These are phyloP conservation scores for Origma solitaria DNA, from an alignment of 2,113 vertebrate genomes.

Conservation along the genomic window DNA sequence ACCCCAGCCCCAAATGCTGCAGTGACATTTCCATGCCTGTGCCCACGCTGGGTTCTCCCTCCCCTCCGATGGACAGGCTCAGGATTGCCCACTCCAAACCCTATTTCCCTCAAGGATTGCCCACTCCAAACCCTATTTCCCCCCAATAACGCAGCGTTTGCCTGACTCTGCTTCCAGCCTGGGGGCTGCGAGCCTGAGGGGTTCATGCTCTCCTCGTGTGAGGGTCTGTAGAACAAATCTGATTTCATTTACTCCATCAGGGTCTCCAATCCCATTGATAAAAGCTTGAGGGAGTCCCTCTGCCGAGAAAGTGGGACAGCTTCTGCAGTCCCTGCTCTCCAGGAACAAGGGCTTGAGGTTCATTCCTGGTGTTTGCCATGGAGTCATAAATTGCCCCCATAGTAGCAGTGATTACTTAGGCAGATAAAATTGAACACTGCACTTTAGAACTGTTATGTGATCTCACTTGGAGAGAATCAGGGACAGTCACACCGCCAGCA, in stretches of 20 bases:
- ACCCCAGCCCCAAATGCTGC: background rate
- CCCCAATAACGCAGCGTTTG: too few species aligned
- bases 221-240: background rate
- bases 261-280: background rate
- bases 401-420: background rate
- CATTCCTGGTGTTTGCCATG: background rate
- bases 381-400: background rate
- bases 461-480: background rate
- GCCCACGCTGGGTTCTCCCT: background rate
- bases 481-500: background rate
- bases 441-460: background rate
- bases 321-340: background rate
- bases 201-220: rapidly evolving
- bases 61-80: rapidly evolving
- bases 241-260: background rate
- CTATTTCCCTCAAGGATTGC: background rate
- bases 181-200: background rate
- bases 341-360: background rate
- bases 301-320: background rate
- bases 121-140: background rate
- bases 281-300: background rate
- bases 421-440: background rate
- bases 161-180: background rate
- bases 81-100: background rate
- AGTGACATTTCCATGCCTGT: background rate